A percentile compares a stretch with the other conserved stretches of the same genome.
Conservation (phyloP, 92 coral and sea anemone species). For the Pocillopora meandrina region DNA sequence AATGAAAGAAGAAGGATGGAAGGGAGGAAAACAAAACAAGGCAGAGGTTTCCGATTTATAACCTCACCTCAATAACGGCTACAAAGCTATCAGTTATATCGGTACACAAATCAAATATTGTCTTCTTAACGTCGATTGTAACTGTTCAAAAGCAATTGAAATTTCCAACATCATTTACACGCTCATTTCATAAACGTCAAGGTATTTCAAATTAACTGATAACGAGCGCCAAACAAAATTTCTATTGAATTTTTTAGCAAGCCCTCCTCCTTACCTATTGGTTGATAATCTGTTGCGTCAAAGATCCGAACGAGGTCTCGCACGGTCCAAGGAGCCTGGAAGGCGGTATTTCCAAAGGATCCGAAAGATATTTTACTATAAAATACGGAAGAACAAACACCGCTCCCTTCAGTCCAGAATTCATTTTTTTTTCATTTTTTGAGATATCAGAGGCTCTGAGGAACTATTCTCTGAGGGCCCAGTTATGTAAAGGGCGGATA, state of each 20-base stretch:
- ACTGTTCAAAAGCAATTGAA: constrained; percentile 55
- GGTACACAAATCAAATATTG: constrained; percentile 82
- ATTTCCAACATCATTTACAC: neutral
- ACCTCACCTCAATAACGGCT: constrained; percentile 93
- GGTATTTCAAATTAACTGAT: no score
- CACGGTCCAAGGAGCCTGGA: constrained; percentile 80
- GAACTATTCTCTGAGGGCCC: no score
- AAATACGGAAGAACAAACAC: neutral
- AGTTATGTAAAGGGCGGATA: no score
- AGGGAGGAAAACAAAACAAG: no score
- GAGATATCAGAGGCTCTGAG: no score
- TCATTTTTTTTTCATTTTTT: no score
- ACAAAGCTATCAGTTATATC: constrained; percentile 80
- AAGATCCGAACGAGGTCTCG: constrained; percentile 92
- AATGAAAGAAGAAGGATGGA: no score
- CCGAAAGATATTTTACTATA: constrained; percentile 79
- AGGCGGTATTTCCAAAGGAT: constrained; percentile 60
- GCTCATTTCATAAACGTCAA: neutral
- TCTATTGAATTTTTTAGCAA: neutral
- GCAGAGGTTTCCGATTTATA: neutral
- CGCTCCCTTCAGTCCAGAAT: no score
- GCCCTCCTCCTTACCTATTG: constrained; percentile 65
- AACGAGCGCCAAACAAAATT: neutral
- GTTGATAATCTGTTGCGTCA: constrained; percentile 95
- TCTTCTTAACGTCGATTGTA: constrained; percentile 95